Evolutionary conservation across 2,888 invertebrate genomes (phyloP).

Genomic region (Dermolepida albohirtum): DNA sequence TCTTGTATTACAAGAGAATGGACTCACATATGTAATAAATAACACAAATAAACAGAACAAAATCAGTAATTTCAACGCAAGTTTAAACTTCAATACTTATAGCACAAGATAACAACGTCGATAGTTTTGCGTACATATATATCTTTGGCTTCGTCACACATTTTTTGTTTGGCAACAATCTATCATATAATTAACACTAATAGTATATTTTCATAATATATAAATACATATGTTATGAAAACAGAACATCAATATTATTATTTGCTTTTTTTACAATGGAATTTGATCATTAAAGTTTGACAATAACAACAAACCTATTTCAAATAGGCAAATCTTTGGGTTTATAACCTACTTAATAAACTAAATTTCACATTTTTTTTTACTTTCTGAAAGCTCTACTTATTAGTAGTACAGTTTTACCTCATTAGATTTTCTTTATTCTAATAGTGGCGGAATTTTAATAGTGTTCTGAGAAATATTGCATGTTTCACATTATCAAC

Average conservation of each 20-base stretch:
- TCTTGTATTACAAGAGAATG: not conserved
- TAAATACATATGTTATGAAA: conserved; percentile 17
- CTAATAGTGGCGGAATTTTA: too few relatives aligned
- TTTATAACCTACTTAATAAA: conserved; percentile 20
- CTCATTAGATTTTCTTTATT: too few relatives aligned
- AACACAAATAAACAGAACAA: not conserved
- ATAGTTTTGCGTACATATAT: conserved; percentile 5
- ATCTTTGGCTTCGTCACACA: conserved; percentile 32
- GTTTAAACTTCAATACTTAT: conserved; percentile 10
- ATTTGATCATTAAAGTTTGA: conserved; percentile 32
- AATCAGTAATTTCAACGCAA: not conserved
- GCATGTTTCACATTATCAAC: too few relatives aligned
- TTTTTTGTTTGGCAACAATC: conserved; percentile 31
- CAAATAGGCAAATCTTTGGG: conserved; percentile 26
- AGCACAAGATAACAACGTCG: conserved; percentile 22
- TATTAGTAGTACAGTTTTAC: not conserved
- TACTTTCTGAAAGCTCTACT: conserved; percentile 18
- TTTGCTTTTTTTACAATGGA: conserved; percentile 23
- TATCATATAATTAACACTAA: conserved; percentile 14
- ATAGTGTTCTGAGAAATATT: too few relatives aligned
- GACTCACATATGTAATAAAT: not conserved
- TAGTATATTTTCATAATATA: conserved; percentile 15
- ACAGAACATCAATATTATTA: conserved; percentile 15
- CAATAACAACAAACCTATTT: conserved; percentile 32
- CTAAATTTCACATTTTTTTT: conserved; percentile 15